Evolutionary conservation across 2,113 vertebrate genomes (phyloP).

Genomic region (Paradoxurus hermaphroditus): DNA sequence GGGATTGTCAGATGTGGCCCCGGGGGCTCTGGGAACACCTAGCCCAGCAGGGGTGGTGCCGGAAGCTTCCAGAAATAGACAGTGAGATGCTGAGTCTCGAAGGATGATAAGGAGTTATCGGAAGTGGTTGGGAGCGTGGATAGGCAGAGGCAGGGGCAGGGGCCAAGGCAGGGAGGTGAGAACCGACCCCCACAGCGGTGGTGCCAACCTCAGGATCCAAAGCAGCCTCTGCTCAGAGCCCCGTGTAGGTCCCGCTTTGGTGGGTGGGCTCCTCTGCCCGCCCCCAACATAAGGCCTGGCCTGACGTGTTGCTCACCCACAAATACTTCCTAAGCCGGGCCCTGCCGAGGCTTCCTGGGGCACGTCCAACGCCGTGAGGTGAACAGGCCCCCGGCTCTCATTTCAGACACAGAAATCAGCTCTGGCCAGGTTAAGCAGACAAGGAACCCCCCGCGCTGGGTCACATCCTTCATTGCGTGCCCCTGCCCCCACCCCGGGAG

Average conservation of each 20-base stretch:
- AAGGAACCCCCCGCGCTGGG: not conserved
- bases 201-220: not conserved
- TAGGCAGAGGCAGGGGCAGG: not conserved
- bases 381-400: not conserved
- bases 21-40: not conserved
- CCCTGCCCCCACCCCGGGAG: not conserved
- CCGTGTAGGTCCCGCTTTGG: not conserved
- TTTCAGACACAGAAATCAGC: not conserved
- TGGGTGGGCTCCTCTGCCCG: not conserved
- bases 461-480: not conserved
- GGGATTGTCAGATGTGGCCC: not conserved
- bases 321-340: not conserved
- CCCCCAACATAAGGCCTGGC: not conserved
- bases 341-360: not conserved
- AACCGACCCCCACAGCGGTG: rapidly evolving
- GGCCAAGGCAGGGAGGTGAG: not conserved
- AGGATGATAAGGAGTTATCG: not conserved
- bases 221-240: not conserved
- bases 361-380: not conserved
- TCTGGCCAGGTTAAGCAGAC: not conserved
- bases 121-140: not conserved
- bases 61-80: not conserved
- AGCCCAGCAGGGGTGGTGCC: not conserved
- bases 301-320: not conserved
- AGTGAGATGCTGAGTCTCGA: not conserved